phyloP scores from a whole-genome alignment of 53 echinoderm and acorn worm genomes.

The Stichopus horrens region DNA sequence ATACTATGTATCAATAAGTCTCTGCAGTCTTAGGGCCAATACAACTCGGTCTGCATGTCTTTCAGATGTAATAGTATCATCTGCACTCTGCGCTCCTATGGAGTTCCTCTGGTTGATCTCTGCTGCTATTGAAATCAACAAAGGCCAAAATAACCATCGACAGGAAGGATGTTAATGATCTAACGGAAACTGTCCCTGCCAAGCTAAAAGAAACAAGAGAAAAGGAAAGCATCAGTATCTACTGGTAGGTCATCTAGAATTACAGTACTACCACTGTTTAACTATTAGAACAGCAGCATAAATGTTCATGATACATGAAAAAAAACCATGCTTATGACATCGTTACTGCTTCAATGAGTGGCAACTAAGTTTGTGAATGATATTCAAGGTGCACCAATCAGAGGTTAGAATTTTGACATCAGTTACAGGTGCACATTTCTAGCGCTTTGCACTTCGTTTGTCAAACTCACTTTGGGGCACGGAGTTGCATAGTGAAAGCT shows the following conservation, averaged over 20 bases:
- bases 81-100: neutral
- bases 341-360: too few species aligned
- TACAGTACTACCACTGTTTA: neutral
- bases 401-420: too few species aligned
- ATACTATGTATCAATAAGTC: neutral
- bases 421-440: too few species aligned
- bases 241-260: neutral
- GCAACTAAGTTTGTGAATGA: too few species aligned
- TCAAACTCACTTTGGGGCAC: too few species aligned
- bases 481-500: too few species aligned
- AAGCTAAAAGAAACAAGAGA: slow-evolving; percentile 35
- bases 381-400: too few species aligned
- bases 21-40: too few species aligned
- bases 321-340: too few species aligned
- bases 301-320: too few species aligned
- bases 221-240: neutral
- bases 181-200: slow-evolving; percentile 24
- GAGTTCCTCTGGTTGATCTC: slow-evolving; percentile 5
- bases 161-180: slow-evolving; percentile 41
- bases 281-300: too few species aligned
- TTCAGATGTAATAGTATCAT: neutral
- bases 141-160: neutral
- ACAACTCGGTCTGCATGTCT: neutral
- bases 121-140: neutral
- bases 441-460: too few species aligned